Percentiles rank a stretch among this genome's conserved stretches.
These are phyloP conservation scores for Protomyctophum bolini DNA, from an alignment of 2,113 vertebrate species.

Conservation along the genomic window DNA sequence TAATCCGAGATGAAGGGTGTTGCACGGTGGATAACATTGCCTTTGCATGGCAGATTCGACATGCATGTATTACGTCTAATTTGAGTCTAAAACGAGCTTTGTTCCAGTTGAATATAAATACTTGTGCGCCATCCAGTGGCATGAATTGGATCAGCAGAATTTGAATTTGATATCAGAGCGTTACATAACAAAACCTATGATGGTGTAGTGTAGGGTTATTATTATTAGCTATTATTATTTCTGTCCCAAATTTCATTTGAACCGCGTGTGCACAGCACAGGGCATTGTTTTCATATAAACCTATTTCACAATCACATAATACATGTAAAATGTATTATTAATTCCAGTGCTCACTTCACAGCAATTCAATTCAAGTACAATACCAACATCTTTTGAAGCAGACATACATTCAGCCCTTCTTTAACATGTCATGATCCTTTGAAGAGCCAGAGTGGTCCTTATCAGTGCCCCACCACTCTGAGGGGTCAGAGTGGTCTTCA, in stretches of 20 bases:
- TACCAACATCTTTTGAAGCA: slow-evolving; percentile 18
- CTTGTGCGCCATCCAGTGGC: slow-evolving; percentile 78
- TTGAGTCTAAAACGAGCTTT: slow-evolving; percentile 41
- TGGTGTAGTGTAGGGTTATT: no score
- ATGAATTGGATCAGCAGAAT: slow-evolving; percentile 18
- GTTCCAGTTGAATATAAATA: slow-evolving; percentile 55
- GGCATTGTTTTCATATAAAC: no score
- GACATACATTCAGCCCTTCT: slow-evolving; percentile 44
- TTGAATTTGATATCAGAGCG: no score
- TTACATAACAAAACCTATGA: no score
- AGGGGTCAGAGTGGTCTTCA: slow-evolving; percentile 53
- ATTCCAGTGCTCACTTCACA: slow-evolving; percentile 36
- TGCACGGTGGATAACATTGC: slow-evolving; percentile 40
- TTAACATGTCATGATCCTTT: slow-evolving; percentile 58
- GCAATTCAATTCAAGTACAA: slow-evolving; percentile 25
- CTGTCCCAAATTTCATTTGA: no score
- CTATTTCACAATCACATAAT: slow-evolving; percentile 13
- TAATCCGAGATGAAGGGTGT: slow-evolving; percentile 54
- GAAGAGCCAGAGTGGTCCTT: slow-evolving; percentile 45
- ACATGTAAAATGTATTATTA: not conserved
- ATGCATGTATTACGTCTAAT: slow-evolving; percentile 56
- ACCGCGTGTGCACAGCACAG: no score
- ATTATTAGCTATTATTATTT: no score
- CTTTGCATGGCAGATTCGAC: slow-evolving; percentile 46
- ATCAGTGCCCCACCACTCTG: slow-evolving; percentile 41